Evolutionary conservation across 2,113 vertebrate species (phyloP), one percentile per base, ranked within the genome.

Genomic region (Oenanthe melanoleuca): DNA sequence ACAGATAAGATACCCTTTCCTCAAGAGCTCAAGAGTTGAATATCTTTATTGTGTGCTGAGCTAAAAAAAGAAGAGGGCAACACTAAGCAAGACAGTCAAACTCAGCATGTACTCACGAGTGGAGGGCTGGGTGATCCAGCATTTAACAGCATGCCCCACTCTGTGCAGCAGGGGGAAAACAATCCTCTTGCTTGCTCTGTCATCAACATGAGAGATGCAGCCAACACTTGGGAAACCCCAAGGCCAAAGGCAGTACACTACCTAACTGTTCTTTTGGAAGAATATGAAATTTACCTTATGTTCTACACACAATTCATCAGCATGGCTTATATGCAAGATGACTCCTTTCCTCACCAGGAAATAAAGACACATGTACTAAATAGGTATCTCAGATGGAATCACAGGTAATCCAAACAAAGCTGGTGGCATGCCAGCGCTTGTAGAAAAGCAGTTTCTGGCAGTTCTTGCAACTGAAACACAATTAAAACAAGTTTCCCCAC

Each of bases 121-220:
- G 66, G 42, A 10, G 19, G 19, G 29, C 45, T 53, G 42, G 18
- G 50, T 64, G 14, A 64, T 33, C 23, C 59, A 89, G 34, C 3
- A 15, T 9, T 38, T 5, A 8, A 49, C 22, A 78, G 24, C 1
- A 2, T 4, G 1, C 3, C 33, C 28, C 20, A 71, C 25, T 10
- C 20, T 25, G 16, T 69, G 20, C 25, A 87, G 12, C 26, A 23
- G 14, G 12, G 11, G 10, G 22, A 75, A 85, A 78, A 81, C 5
- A 86, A 33, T 6, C 13, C 14, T 64, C 34, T 42, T 75, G 53
- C 14, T 83, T 55, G 45, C 17, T 69, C 28, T 55, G 14, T 4
- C 53, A 53, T 53, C 61, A 47, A 4, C 24, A 25, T 23, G 14
- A 42, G 14, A 80, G 42, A 61, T 10, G 18, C 16, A 70, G 33